These are phyloP conservation scores for Numida meleagris DNA, from an alignment of 2,113 vertebrate genomes.

Conservation along the genomic window DNA sequence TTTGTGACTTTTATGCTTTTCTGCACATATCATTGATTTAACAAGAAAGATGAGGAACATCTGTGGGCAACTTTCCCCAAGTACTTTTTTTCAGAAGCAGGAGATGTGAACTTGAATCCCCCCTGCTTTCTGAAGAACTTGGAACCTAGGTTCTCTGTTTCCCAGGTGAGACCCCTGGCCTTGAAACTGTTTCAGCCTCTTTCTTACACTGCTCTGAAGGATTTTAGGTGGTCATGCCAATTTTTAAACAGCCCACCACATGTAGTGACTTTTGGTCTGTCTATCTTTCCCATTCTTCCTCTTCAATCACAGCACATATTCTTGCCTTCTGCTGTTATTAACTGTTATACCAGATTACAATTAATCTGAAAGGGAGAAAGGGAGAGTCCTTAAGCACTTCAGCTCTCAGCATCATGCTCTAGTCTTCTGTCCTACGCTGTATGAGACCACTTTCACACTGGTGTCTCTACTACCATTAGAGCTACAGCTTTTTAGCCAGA, in stretches of 20 bases:
- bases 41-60: conserved; percentile 39
- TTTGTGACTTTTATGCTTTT: neutral
- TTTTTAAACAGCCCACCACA: neutral
- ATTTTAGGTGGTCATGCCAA: neutral
- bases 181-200: neutral
- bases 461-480: neutral
- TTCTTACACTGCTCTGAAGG: neutral
- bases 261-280: neutral
- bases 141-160: neutral
- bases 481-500: neutral
- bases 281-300: neutral
- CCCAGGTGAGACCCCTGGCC: accelerated
- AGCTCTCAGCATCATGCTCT: neutral
- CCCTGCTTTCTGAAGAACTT: neutral
- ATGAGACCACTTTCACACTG: neutral
- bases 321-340: neutral
- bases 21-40: neutral
- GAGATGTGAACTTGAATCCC: neutral
- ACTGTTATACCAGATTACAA: neutral
- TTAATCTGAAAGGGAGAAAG: neutral
- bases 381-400: neutral
- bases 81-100: neutral
- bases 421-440: neutral
- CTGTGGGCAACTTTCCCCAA: neutral
- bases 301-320: neutral